Base-by-base conservation (phyloP, 2,797 vertebrate species). In the Micromesistius poutassou region DNA sequence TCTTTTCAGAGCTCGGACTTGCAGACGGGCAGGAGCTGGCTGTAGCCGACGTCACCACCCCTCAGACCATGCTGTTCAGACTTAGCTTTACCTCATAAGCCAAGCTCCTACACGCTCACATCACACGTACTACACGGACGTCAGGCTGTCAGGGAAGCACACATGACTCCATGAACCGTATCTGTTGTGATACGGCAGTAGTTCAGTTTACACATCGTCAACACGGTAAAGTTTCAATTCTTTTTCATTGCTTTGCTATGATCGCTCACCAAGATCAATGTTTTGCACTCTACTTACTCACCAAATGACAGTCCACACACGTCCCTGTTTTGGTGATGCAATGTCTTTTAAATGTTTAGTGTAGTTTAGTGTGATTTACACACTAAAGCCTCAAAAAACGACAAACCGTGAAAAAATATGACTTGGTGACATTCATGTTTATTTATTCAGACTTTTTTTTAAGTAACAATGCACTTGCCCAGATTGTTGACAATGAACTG, bases 11-110 rank as follows among this genome's bases (percentile, higher is more conserved):
- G 80, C 72, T 98, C 80, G 96, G 97, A 2, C 94, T 98, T 13
- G 90, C 93, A 71, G 94, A 98, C 42, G 93, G 96, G 82, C 97
- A 98, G 82, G 96, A 98, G 82, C 91, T 98, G 83, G 96, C 96
- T 22, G 96, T 98, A 76, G 96, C 96, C 78, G 96, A 98, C 89
- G 84, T 95, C 88, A 98, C 97, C 79, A 96, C 96, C 75, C 97
- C 97, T 75, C 97, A 98, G 90, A 98, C 96, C n/a, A 92, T 98
- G 88, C 88, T 97, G 77, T 98, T 98, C 91, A 97, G 95, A 88
- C 96, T 98, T 84, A 93, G 94, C 85, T 96, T 97, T 89, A 96
- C 94, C 80, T 94, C 94, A 91, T 97, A 95, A 92, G 82, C 87
- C 70, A 19, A 79, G 74, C 73, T 76, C 50, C 80, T 76, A 31